These are phyloP conservation scores for Polypterus bichir DNA, from an alignment of 2,113 vertebrate species.

Conservation along the genomic window DNA sequence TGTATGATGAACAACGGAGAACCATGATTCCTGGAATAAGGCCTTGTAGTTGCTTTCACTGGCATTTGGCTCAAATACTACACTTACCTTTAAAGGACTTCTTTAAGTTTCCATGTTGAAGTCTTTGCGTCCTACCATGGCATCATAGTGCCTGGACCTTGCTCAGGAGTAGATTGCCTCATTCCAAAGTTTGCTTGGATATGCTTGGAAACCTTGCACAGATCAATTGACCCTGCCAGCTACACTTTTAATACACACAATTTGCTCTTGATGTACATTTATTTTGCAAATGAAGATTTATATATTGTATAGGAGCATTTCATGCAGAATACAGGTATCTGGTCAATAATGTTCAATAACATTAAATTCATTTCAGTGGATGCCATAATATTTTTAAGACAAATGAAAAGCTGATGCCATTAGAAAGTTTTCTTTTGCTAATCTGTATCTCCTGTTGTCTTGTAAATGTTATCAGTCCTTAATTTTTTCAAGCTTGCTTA, in stretches of 20 bases:
- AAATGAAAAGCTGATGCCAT: conserved; percentile 10
- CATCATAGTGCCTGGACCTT: too few species aligned
- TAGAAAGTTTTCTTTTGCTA: too few species aligned
- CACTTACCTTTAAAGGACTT: too few species aligned
- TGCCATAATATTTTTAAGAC: conserved; percentile 55
- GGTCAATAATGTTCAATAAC: conserved; percentile 32
- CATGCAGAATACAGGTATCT: conserved; percentile 9
- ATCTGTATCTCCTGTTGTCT: too few species aligned
- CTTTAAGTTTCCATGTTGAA: too few species aligned
- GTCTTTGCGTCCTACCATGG: too few species aligned
- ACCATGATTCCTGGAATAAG: too few species aligned
- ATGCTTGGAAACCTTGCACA: background rate
- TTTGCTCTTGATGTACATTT: conserved; percentile 28
- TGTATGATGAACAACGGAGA: too few species aligned
- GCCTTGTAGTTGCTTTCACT: too few species aligned
- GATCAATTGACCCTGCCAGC: background rate
- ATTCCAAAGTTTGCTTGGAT: too few species aligned
- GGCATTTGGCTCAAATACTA: too few species aligned
- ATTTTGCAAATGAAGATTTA: conserved; percentile 21
- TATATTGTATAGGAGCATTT: conserved; percentile 21
- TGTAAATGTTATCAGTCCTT: conserved; percentile 6
- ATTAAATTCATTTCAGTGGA: conserved; percentile 44
- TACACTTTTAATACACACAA: conserved; percentile 3
- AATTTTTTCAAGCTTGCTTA: conserved; percentile 44
- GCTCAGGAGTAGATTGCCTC: too few species aligned